These are phyloP conservation scores for Eupleurogrammus muticus DNA, from an alignment of 2,797 vertebrate genomes.

Conservation along the genomic window DNA sequence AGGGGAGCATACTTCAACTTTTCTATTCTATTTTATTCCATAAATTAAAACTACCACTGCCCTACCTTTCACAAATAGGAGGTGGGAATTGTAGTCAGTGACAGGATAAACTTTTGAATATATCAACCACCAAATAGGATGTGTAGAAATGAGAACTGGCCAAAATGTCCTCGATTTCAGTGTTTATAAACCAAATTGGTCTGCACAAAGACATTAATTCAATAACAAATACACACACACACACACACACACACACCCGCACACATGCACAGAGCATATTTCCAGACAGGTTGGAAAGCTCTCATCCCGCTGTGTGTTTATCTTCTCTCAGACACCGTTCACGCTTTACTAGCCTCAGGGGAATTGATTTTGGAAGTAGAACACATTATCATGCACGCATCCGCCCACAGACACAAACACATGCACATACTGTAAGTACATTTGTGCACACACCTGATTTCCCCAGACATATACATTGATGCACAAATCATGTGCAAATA, in stretches of 20 bases:
- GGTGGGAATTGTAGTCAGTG: too few species aligned
- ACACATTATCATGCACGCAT: slow-evolving; percentile 40
- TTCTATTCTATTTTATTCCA: not conserved
- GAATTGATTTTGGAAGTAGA: slow-evolving; percentile 47
- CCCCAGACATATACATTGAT: not conserved
- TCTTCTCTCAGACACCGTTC: slow-evolving; percentile 43
- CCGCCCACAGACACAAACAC: slow-evolving; percentile 7
- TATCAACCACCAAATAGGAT: not conserved
- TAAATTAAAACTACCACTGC: not conserved
- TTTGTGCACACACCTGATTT: slow-evolving; percentile 10
- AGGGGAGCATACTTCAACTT: too few species aligned
- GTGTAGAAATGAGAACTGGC: not conserved
- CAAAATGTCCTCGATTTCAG: not conserved
- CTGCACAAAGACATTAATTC: not conserved
- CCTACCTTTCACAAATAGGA: not conserved
- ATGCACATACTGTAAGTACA: not conserved
- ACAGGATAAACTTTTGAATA: too few species aligned
- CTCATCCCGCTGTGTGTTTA: slow-evolving; percentile 36
- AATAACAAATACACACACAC: not conserved
- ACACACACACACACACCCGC: too few species aligned
- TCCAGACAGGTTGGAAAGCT: slow-evolving; percentile 16
- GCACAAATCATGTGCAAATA: not conserved
- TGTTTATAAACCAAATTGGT: not conserved
- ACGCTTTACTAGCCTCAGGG: slow-evolving; percentile 38
- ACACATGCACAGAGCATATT: not conserved